Evolutionary conservation across 2,888 invertebrate species (phyloP).

Genomic region (Pollenia labialis): DNA sequence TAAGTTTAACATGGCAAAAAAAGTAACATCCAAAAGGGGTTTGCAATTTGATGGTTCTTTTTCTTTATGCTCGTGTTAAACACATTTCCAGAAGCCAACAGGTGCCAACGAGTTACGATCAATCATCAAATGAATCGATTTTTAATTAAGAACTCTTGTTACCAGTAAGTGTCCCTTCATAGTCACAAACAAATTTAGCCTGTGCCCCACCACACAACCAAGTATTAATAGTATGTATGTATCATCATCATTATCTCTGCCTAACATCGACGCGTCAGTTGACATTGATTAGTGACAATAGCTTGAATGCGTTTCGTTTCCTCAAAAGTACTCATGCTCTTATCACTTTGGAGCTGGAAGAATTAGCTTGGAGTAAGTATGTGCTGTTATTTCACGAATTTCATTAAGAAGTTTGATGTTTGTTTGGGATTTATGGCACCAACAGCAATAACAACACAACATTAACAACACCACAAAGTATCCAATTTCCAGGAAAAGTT

Average conservation of each 20-base stretch:
- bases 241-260: conserved; percentile 76
- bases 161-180: conserved; percentile 75
- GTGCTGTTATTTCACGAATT: conserved; percentile 59
- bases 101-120: conserved; percentile 84
- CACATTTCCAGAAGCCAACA: conserved; percentile 84
- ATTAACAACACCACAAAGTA: conserved; percentile 53
- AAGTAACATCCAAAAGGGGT: conserved; percentile 61
- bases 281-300: conserved; percentile 75
- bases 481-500: conserved; percentile 66
- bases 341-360: conserved; percentile 59
- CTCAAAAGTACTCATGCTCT: conserved; percentile 47
- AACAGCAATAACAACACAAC: conserved; percentile 12
- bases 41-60: conserved; percentile 63
- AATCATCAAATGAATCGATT: conserved; percentile 83
- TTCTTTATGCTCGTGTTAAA: conserved; percentile 79
- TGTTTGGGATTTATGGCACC: conserved; percentile 46
- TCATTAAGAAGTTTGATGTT: conserved; percentile 68
- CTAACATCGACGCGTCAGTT: conserved; percentile 75
- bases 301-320: conserved; percentile 57
- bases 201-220: conserved; percentile 73
- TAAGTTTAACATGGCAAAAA: conserved; percentile 69
- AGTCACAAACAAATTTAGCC: conserved; percentile 7
- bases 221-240: conserved; percentile 22
- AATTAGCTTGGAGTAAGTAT: conserved; percentile 42
- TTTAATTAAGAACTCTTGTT: conserved; percentile 84